A percentile compares a stretch with the other conserved stretches of the same genome.
phyloP scores from a whole-genome alignment of 2,113 vertebrate genomes.

The Psilopsiagon aymara region DNA sequence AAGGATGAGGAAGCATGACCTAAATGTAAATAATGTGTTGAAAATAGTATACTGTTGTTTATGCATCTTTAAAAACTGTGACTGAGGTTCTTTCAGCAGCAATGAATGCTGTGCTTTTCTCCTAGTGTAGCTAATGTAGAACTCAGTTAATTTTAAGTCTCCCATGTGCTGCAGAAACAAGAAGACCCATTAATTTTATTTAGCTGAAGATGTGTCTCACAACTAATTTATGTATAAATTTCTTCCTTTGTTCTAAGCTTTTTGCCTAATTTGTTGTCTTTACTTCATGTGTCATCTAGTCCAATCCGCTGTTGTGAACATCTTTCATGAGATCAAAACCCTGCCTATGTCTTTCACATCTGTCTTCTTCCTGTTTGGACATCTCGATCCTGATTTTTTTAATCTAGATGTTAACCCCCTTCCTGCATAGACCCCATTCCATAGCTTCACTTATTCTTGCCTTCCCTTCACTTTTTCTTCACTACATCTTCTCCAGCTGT shows the following conservation, averaged over 20 bases:
- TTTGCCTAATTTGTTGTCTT: neutral
- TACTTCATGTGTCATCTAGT: neutral
- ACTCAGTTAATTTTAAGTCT: neutral
- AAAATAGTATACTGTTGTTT: neutral
- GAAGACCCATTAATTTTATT: neutral
- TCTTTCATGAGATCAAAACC: neutral
- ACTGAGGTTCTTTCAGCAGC: neutral
- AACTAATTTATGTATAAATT: neutral
- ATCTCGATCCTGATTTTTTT: neutral
- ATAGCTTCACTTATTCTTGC: neutral
- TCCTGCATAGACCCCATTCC: neutral
- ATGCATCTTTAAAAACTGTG: neutral
- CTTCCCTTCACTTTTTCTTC: neutral
- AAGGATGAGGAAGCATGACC: neutral
- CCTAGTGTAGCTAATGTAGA: neutral
- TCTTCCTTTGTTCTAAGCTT: neutral
- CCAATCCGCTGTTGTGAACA: neutral
- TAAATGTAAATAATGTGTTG: neutral
- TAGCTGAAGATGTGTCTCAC: neutral
- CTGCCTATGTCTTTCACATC: neutral
- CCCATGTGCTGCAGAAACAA: neutral
- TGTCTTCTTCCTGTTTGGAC: neutral
- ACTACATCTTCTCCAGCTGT: neutral
- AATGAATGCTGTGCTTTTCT: neutral
- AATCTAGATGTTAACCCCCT: neutral